Evolutionary conservation across 2,888 invertebrate genomes (phyloP), one percentile per base, ranked within the genome.

Genomic region (Drosophila yooni): DNA sequence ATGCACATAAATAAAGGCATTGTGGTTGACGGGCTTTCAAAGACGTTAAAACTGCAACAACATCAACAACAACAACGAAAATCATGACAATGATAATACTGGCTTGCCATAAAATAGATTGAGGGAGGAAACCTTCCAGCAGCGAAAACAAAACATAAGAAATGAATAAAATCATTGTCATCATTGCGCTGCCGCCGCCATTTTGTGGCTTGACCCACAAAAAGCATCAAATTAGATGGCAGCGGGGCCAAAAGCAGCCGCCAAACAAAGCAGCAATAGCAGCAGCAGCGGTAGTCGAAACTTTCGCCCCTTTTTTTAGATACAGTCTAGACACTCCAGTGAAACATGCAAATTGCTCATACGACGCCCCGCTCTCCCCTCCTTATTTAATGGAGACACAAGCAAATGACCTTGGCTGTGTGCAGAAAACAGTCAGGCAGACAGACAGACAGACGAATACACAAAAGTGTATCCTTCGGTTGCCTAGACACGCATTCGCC

Each of bases 161-260:
- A 64, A 36, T 56, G 54, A 64, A 77, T 70, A 79, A 74, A 81
- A 81, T 68, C 60, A 71, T 62, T 69, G 68, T 70, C 57, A 54
- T 61, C 79, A 69, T 66, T 21, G n/a, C 38, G 62, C 60, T 48
- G 54, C 56, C 62, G 65, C 36, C 70, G 83, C 61, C 75, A 76
- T 84, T 87, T 80, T 76, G 88, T 82, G 88, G 81, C 74, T 84
- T 85, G 88, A 84, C 89, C 89, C 88, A 77, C 70, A 87, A 82
- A 77, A 70, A 72, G 77, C 70, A 76, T 76, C 74, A 63, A 74
- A 48, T 46, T 78, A 74, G 69, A 73, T 70, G 68, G 18, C 60
- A 68, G 57, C 62, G 27, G 34, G 51, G 3, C 21, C 29, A 61
- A 56, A 38, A 58, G n/a, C 31, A 21, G 43, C 43, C 21, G 43